Evolutionary conservation across 2,888 invertebrate species (phyloP), one percentile per base, ranked within the genome.

Genomic region (Troilus luridus): DNA sequence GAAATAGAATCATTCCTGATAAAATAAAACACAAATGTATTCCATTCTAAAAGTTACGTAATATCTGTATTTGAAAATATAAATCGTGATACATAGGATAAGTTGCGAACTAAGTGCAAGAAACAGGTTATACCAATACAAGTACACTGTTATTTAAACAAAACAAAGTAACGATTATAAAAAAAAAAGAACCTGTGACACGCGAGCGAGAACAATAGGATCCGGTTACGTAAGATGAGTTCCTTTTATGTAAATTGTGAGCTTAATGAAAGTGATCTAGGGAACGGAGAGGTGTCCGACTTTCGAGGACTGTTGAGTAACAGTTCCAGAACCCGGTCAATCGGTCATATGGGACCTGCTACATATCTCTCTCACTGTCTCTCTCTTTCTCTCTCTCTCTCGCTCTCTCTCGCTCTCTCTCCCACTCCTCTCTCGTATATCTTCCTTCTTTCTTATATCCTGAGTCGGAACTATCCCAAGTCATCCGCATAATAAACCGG

Each of bases 211-310:
- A 85, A 85, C 85, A 85, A 85, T 85, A 58, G 85, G 56, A 58
- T 2, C 21, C 9, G 9, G 85, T 85, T 85, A 85, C 56, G 85
- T n/a, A 85, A 85, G 85, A 19, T n/a, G 56, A 58, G 85, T n/a
- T 56, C 85, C 85, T 56, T 85, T 58, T 85, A 85, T 85, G 85
- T 85, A 85, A 58, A 85, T 85, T 56, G 85, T 85, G 85, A 27
- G 56, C 85, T 85, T 85, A 85, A 85, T 85, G 85, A 85, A 85
- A 85, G 85, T n/a, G 85, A 85, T 85, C 85, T 58, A 56, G 85
- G 56, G 56, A 85, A 5, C 85, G 85, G 56, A 58, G 85, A 85
- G n/a, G 85, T 54, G 54, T 85, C 56, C 85, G 85, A 85, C 56
- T 85, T 54, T 85, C 56, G 85, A 85, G 85, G 6, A n/a, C 85